These are phyloP conservation scores for Polyommatus iphigenia DNA, from an alignment of 2,888 invertebrate genomes.

Conservation along the genomic window DNA sequence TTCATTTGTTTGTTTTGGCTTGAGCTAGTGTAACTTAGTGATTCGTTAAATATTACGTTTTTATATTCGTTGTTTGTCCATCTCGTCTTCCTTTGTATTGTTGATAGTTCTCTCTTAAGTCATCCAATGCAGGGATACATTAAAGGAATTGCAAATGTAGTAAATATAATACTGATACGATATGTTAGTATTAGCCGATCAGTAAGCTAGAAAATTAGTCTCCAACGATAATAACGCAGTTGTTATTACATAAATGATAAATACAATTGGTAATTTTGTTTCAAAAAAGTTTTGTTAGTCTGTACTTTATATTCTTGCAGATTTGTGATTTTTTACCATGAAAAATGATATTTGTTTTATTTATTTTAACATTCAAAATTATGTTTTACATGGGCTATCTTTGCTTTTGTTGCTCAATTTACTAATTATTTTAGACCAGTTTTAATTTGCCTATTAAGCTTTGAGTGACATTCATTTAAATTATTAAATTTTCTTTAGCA, in stretches of 20 bases:
- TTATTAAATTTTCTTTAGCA: neutral
- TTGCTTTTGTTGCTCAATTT: slow-evolving; percentile 21
- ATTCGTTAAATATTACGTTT: slow-evolving; percentile 16
- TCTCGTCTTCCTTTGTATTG: slow-evolving; percentile 13
- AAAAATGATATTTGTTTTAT: neutral
- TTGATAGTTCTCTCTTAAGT: slow-evolving; percentile 16
- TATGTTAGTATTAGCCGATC: slow-evolving; percentile 24
- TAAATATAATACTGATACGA: slow-evolving; percentile 18
- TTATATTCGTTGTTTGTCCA: slow-evolving; percentile 20
- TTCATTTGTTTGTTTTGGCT: neutral
- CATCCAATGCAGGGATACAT: slow-evolving; percentile 29
- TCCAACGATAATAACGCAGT: slow-evolving; percentile 11
- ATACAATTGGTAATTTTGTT: neutral
- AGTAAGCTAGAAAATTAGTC: slow-evolving; percentile 26
- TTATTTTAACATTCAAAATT: slow-evolving; percentile 6
- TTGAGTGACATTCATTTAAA: slow-evolving; percentile 11
- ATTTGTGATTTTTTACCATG: neutral
- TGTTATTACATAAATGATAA: slow-evolving; percentile 10
- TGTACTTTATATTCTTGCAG: neutral
- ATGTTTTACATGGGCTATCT: neutral
- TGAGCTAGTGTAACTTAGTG: neutral
- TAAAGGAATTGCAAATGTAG: slow-evolving; percentile 29
- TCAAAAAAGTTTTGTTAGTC: slow-evolving; percentile 1
- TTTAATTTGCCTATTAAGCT: neutral
- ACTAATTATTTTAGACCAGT: slow-evolving; percentile 11